A percentile compares a stretch with the other conserved stretches of the same genome.
Evolutionary conservation across 2,888 invertebrate genomes (phyloP).

Genomic region (Dasysyrphus tricinctus): DNA sequence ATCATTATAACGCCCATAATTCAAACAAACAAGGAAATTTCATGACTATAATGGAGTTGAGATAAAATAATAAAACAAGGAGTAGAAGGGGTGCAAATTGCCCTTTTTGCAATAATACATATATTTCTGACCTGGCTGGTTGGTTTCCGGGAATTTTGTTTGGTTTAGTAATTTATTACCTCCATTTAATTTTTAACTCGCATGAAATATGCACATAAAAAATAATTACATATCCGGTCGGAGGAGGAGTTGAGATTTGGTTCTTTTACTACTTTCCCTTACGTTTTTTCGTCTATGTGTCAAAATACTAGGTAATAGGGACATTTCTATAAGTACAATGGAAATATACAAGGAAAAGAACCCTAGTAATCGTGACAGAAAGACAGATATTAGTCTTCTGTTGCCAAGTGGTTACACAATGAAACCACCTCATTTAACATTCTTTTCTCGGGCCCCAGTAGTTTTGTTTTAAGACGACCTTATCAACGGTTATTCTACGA

Average conservation of each 20-base stretch:
- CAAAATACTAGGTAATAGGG: not conserved
- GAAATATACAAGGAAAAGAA: too few relatives aligned
- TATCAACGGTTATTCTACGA: too few relatives aligned
- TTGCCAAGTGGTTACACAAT: too few relatives aligned
- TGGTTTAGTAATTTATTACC: constrained; percentile 7
- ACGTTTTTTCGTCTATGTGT: too few relatives aligned
- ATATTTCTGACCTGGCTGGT: not conserved
- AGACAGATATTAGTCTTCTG: too few relatives aligned
- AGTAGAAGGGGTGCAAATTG: not conserved
- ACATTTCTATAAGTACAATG: not conserved
- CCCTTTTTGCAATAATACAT: not conserved
- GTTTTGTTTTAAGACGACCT: too few relatives aligned
- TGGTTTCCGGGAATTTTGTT: not conserved
- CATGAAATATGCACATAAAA: constrained; percentile 1
- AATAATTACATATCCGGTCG: constrained; percentile 1
- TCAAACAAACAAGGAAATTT: constrained; percentile 2
- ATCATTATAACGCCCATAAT: constrained; percentile 15
- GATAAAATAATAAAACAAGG: not conserved
- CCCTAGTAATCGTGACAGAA: too few relatives aligned
- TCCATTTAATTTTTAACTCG: not conserved
- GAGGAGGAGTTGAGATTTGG: not conserved
- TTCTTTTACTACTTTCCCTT: not conserved
- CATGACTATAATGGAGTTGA: constrained; percentile 1
- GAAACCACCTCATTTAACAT: too few relatives aligned
- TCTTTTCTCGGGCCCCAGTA: too few relatives aligned